Percentiles rank a stretch among this genome's conserved stretches.
phyloP scores from a whole-genome alignment of 2,888 invertebrate species.

The Minunthozetes semirufus region DNA sequence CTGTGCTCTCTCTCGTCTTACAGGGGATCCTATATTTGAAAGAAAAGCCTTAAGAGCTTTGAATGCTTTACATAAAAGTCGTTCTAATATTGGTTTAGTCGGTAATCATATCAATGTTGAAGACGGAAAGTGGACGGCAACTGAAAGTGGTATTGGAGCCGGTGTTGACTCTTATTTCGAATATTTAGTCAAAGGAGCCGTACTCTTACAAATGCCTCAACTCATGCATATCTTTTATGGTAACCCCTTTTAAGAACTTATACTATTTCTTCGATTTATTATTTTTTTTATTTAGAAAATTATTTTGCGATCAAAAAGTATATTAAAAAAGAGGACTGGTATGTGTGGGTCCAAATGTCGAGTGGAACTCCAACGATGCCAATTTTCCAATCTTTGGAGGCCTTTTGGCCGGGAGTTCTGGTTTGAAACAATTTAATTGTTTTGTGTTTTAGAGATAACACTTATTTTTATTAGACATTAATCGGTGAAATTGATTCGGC shows the following conservation, averaged over 20 bases:
- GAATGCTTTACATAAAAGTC: conserved; percentile 73
- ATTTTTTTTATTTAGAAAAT: conserved; percentile 47
- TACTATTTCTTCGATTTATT: background rate
- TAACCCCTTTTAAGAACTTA: no score
- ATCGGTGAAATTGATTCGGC: conserved; percentile 80
- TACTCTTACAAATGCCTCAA: conserved; percentile 80
- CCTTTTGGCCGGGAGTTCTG: conserved; percentile 95
- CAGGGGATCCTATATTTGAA: conserved; percentile 90
- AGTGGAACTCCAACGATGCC: conserved; percentile 91
- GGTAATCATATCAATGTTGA: conserved; percentile 78
- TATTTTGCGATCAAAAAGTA: conserved; percentile 50
- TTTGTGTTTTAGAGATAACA: conserved; percentile 4
- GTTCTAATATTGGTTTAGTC: conserved; percentile 68
- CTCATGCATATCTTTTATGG: conserved; percentile 81
- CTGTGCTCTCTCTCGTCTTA: conserved; percentile 82
- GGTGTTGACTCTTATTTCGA: conserved; percentile 97
- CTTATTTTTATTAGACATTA: conserved; percentile 48
- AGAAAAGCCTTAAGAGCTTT: conserved; percentile 81
- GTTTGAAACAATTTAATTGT: conserved; percentile 45
- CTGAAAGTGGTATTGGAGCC: conserved; percentile 93
- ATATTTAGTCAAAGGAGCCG: conserved; percentile 91
- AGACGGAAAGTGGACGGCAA: conserved; percentile 95
- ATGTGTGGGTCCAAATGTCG: conserved; percentile 98
- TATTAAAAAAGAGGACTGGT: conserved; percentile 92
- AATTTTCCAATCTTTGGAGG: conserved; percentile 96